Base-by-base conservation (phyloP, 2,113 vertebrate genomes). In the Perognathus longimembris region DNA sequence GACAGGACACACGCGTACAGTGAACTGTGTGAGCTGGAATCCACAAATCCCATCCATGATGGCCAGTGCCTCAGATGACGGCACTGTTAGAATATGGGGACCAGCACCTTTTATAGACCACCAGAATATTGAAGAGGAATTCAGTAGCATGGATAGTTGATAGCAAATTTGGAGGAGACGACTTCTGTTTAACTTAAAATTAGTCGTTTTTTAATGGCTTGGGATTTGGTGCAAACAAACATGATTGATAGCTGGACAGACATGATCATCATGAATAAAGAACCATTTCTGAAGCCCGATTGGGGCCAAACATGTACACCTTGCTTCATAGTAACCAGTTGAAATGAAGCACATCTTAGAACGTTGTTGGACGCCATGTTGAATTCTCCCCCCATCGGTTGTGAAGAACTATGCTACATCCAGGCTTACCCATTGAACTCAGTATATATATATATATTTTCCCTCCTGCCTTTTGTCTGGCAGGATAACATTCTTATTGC, bases 91-190 rank as follows among this genome's bases (percentile, higher is more conserved):
- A 82, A 98, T 99, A 98, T 99, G 99, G 99, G 99, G 99, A 96
- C 99, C 99, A 91, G 99, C 99, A 15, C 99, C 99, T 93, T 99
- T 99, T 84, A 87, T 99, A 98, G 99, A 99, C 95, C 98, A 97
- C 97, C 99, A 99, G 97, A 99, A 99, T 97, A 98, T 98, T 94
- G 99, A 99, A 97, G 97, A 98, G 99, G 99, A 99, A 98, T 98
- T 98, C 98, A 98, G 98, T 98, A 99, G 99, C 98, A 99, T 99
- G 99, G 99, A 99, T 98, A 99, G 99, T 99, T 99, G 99, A 99
- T 99, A 98, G 99, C 98, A 98, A 99, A 98, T 98, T 97, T 90
- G 97, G 98, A 98, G 98, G 98, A 98, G 98, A 99, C 98, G 98
- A 98, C 98, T 97, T 98, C 98, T 98, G 97, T 98, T 98, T 98